These are phyloP conservation scores for Aphaenogaster ashmeadi DNA, from an alignment of 1,140 invertebrate genomes.

Conservation along the genomic window DNA sequence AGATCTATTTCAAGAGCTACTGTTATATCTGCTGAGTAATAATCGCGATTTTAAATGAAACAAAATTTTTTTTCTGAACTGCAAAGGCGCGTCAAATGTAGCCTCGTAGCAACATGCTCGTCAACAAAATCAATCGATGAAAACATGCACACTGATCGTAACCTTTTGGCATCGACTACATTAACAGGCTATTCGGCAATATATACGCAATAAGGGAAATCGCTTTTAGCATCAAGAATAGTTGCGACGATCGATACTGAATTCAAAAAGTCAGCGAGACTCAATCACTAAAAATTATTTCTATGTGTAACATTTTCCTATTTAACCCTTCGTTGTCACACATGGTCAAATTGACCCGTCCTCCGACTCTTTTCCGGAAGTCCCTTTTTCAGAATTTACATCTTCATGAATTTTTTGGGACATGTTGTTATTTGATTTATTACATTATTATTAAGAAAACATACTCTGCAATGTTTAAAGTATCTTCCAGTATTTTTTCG, in stretches of 20 bases:
- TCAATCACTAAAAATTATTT: background rate
- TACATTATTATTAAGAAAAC: too few species aligned
- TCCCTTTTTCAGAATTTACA: too few species aligned
- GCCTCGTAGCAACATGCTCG: background rate
- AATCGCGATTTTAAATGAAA: background rate
- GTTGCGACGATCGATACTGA: background rate
- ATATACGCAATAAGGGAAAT: background rate
- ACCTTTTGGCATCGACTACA: constrained; percentile 7
- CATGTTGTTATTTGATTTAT: too few species aligned
- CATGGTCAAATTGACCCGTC: too few species aligned
- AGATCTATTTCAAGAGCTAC: background rate
- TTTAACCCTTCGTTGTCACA: background rate
- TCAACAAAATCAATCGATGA: constrained; percentile 17
- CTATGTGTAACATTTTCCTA: background rate
- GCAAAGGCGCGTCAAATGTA: background rate
- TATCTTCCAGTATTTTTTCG: too few species aligned
- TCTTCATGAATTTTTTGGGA: too few species aligned
- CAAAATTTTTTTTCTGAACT: constrained; percentile 3
- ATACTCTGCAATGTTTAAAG: too few species aligned
- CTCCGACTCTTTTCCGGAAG: too few species aligned
- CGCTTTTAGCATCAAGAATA: background rate
- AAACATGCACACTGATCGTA: background rate
- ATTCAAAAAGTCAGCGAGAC: background rate
- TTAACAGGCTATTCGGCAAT: background rate
- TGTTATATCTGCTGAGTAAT: background rate